Evolutionary conservation across 2,888 invertebrate genomes (phyloP), one percentile per base, ranked within the genome.

Genomic region (Craniophora ligustri): DNA sequence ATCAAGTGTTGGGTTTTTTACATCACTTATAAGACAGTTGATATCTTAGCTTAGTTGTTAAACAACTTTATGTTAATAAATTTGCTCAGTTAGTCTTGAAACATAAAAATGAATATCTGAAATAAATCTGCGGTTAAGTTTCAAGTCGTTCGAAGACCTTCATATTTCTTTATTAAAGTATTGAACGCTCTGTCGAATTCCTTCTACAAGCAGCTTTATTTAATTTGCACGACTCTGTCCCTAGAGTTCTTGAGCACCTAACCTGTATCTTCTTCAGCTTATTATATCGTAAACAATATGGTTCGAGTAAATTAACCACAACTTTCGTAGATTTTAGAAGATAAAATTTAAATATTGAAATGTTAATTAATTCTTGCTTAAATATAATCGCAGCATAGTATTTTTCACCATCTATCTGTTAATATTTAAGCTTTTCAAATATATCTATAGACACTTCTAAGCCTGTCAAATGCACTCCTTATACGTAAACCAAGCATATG

Each of bases 1-100:
- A 19, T 34, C 30, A n/a, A 39, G 41, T 18, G 46, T 31, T 11
- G 35, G 39, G 39, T 30, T 48, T 36, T 13, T 32, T 10, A 21
- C 7, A 10, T 11, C 51, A 34, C 16, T 46, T 23, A 30, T 10
- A 51, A 18, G 28, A 32, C 30, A 28, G 45, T 8, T 19, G 31
- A 18, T 30, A 23, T 1, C 16, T 5, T 13, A 15, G 28, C 23
- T 28, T 5, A 14, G 8, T n/a, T 28, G 28, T 16, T n/a, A 13
- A 32, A 16, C 21, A 5, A 13, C 1, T 41, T 26, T n/a, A 15
- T 31, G 21, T 19, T 4, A 23, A 18, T 16, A 21, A 23, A 26
- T 11, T 14, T 23, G 8, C 1, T 4, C 7, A 13, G 8, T 23
- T 38, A 8, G 21, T 10, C 2, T 36, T 13, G 18, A 14, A 23